Evolutionary conservation across 2,888 invertebrate genomes (phyloP).

Genomic region (Macrophya alboannulata): DNA sequence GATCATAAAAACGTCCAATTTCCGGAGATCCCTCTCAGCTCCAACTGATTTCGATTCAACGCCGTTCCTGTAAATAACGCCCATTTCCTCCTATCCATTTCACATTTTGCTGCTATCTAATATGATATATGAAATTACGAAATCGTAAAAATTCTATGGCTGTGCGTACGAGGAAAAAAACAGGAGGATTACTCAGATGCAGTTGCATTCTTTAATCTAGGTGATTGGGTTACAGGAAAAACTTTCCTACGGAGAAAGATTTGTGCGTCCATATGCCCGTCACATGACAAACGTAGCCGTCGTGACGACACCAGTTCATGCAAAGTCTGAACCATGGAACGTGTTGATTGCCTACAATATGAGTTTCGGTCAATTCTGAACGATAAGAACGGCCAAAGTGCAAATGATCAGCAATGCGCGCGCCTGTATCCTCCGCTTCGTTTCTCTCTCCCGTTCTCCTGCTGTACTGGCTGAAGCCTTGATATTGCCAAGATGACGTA

Average conservation of each 20-base stretch:
- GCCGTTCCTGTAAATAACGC: not conserved
- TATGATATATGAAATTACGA: not conserved
- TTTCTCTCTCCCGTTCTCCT: not conserved
- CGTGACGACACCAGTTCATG: not conserved
- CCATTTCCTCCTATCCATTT: too few species aligned
- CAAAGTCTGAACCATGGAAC: not conserved
- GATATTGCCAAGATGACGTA: constrained; percentile 50
- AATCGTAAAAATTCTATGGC: not conserved
- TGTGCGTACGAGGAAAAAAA: not conserved
- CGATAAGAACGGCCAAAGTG: not conserved
- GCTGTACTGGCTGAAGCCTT: not conserved
- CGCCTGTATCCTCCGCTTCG: not conserved
- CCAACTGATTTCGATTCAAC: not conserved
- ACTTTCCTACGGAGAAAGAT: not conserved
- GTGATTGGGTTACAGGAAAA: not conserved
- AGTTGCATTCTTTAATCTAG: not conserved
- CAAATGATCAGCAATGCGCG: not conserved
- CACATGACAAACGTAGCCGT: not conserved
- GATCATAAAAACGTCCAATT: not conserved
- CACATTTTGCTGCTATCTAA: too few species aligned
- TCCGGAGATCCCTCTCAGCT: too few species aligned
- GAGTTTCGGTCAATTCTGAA: not conserved
- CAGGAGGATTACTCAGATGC: not conserved
- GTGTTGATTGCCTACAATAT: not conserved
- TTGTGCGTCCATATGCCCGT: not conserved